phyloP scores from a whole-genome alignment of 2,888 invertebrate genomes.

The Quadroppia sp. region DNA sequence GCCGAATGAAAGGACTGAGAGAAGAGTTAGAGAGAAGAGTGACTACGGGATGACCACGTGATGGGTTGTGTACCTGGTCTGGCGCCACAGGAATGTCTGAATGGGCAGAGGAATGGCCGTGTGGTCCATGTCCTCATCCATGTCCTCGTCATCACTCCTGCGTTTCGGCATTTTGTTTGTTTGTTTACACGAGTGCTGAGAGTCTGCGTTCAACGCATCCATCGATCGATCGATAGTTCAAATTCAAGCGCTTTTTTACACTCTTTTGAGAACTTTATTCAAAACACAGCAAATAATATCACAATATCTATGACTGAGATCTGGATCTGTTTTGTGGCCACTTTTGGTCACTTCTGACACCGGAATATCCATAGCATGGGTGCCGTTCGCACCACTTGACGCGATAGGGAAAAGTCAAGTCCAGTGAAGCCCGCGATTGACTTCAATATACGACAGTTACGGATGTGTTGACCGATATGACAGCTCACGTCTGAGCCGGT shows the following conservation, averaged over 20 bases:
- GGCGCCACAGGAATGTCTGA: constrained; percentile 95
- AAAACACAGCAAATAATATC: background rate
- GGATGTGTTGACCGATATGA: constrained; percentile 33
- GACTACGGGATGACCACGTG: background rate
- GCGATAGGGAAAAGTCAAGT: constrained; percentile 36
- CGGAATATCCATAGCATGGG: constrained; percentile 42
- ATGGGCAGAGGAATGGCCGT: constrained; percentile 86
- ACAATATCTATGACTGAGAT: background rate
- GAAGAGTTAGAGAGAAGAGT: constrained; percentile 33
- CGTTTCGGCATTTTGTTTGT: constrained; percentile 33
- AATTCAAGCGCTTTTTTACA: too few relatives aligned
- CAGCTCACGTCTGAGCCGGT: constrained; percentile 32
- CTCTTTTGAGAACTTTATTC: too few relatives aligned
- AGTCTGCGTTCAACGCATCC: background rate
- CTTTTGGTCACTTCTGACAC: constrained; percentile 20
- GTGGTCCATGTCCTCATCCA: constrained; percentile 55
- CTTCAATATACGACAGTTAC: constrained; percentile 37
- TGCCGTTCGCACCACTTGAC: constrained; percentile 34
- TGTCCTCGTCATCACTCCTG: constrained; percentile 30
- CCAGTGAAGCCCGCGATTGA: constrained; percentile 38
- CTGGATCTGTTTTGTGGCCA: background rate
- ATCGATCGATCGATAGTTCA: too few relatives aligned
- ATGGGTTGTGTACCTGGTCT: constrained; percentile 64
- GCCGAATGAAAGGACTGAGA: constrained; percentile 88
- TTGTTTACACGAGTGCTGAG: background rate